Evolutionary conservation across 2,113 vertebrate species (phyloP), one percentile per base, ranked within the genome.

Genomic region (Verasper variegatus): DNA sequence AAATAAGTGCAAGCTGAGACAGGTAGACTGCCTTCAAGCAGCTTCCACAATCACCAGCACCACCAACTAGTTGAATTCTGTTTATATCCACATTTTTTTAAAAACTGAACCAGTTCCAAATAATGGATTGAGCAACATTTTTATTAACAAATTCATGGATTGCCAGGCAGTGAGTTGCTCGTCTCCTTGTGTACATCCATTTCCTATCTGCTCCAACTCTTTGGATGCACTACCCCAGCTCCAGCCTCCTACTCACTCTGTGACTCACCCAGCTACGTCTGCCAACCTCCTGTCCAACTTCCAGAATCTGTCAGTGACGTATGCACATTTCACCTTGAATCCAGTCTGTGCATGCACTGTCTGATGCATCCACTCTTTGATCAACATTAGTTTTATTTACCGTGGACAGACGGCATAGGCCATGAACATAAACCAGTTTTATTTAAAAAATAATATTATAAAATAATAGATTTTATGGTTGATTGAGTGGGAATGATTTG

Each of bases 271-370:
- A 51, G 7, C 18, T 51, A 51, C 2, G 15, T 15, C 14, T 17
- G 45, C 45, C 15, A 47, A 51, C 18, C 17, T 20, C 51, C 20
- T 54, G 13, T 54, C 7, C 51, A 54, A 54, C 51, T 54, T 54
- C 51, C 20, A 54, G 18, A 54, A 66, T 69, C 64, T 77, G 1
- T 57, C 24, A n/a, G 15, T 49, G 11, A 68, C 27, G 17, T 31
- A 45, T 54, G 10, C 45, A n/a, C 27, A 52, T 63, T 49, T n/a
- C 18, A 54, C 51, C 18, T 54, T 2, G 0, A 54, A n/a, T 54
- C 51, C n/a, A 18, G 4, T 17, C 45, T 18, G 14, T 17, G 5
- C 45, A 49, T 42, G 40, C 40, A 13, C 37, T 42, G 40, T 13
- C 45, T 18, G 45, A 18, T 49, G 45, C 45, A 49, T 17, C 45